Base-by-base conservation (phyloP, 2,113 vertebrate species). In the Naja naja region DNA sequence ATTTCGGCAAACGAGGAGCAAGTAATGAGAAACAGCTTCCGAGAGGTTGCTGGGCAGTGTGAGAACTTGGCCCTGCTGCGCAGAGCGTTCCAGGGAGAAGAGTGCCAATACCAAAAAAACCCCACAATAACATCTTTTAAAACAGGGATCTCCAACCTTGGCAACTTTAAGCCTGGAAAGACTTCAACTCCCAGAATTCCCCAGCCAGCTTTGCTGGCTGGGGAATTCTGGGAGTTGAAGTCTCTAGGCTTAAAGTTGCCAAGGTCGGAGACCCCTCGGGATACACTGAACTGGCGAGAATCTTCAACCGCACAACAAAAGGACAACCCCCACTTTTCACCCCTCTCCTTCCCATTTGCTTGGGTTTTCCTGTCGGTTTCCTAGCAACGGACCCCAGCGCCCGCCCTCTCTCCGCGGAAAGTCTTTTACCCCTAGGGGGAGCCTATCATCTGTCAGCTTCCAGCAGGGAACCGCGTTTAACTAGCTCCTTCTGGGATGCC, bases 351-450 rank as follows among this genome's bases (percentile, higher is more conserved):
- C 22, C 23, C 4, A 74, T 97, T 97, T 97, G 98, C 97, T 98
- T 97, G 97, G 97, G 97, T 98, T 98, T 98, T 97, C 97, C 98
- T 97, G 97, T 97, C 97, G 97, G 97, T 98, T 98, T 98, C 98
- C 98, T 98, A 98, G 98, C 98, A 98, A 98, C 97, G 95, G 96
- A 97, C 98, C 98, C 97, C 94, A 94, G 95, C 96, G 97, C 95
- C 96, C 96, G 97, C 95, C 96, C 97, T 97, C 97, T 95, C 97
- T 97, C 97, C 96, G 96, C 92, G 94, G 98, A 97, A 98, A 97
- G 94, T 95, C 88, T 27, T 96, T 94, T 95, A 97, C 98, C 99
- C 98, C 98, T 98, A 98, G 98, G 98, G 99, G 98, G 98, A 98
- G 98, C 98, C 98, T 98, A 97, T 98, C 91, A 96, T 98, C 98